Percentiles rank a stretch among this genome's conserved stretches.
phyloP scores from a whole-genome alignment of 92 coral and sea anemone species.

The Porites cylindrica region DNA sequence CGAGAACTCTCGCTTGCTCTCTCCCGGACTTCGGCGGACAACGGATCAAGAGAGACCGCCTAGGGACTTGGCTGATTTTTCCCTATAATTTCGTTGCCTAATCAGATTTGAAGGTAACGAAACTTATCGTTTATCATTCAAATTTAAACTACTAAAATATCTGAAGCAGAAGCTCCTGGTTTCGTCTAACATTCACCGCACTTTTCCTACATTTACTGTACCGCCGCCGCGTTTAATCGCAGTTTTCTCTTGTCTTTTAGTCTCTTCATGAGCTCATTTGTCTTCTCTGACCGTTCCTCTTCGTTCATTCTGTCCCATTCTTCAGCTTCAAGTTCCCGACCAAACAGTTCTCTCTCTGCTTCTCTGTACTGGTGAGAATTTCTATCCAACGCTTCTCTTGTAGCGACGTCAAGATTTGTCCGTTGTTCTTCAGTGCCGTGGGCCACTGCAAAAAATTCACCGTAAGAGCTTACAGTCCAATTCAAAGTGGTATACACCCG shows the following conservation, averaged over 20 bases:
- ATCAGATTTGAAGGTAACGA: no score
- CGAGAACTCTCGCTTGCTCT: no score
- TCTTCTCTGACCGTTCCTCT: slow-evolving; percentile 62
- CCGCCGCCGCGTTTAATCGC: slow-evolving; percentile 12
- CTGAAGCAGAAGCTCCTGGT: no score
- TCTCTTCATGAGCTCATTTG: slow-evolving; percentile 48
- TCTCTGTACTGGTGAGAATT: slow-evolving; percentile 61
- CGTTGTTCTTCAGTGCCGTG: slow-evolving; percentile 69
- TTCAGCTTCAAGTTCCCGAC: slow-evolving; percentile 64
- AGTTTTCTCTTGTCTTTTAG: slow-evolving; percentile 57
- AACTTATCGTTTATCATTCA: no score
- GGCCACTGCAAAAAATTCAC: slow-evolving; percentile 59
- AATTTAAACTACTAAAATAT: no score
- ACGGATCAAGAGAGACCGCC: no score
- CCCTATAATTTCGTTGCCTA: no score
- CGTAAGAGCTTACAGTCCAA: background rate
- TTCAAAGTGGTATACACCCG: background rate
- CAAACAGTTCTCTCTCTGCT: slow-evolving; percentile 71
- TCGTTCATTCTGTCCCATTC: slow-evolving; percentile 83
- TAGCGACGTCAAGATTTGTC: slow-evolving; percentile 48
- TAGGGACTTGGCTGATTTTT: no score
- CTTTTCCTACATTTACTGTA: background rate
- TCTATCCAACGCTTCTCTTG: slow-evolving; percentile 50
- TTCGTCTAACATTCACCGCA: background rate
- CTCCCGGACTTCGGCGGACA: no score